These are phyloP conservation scores for Dryas iulia DNA, from an alignment of 1,140 invertebrate genomes.

Conservation along the genomic window DNA sequence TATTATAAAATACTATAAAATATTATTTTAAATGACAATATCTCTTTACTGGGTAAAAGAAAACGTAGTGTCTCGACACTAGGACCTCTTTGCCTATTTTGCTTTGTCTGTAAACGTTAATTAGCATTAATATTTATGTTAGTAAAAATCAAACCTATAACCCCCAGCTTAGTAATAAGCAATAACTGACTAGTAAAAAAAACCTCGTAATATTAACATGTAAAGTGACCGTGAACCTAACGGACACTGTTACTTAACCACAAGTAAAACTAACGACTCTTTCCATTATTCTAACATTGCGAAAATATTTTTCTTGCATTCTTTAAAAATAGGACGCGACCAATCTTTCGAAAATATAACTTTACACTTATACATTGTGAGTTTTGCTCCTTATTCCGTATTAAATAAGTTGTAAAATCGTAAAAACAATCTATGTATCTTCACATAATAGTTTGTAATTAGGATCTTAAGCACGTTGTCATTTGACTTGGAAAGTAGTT, in stretches of 20 bases:
- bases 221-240: slow-evolving; percentile 40
- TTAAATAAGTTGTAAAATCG: slow-evolving; percentile 21
- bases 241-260: slow-evolving; percentile 27
- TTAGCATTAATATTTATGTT: background rate
- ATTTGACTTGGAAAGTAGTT: slow-evolving; percentile 72
- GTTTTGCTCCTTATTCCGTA: slow-evolving; percentile 38
- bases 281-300: slow-evolving; percentile 14
- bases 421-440: background rate
- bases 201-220: too few species aligned
- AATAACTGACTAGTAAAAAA: too few species aligned
- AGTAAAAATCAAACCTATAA: background rate
- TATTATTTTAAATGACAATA: too few species aligned
- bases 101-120: too few species aligned
- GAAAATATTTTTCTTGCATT: slow-evolving; percentile 29
- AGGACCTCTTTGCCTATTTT: too few species aligned
- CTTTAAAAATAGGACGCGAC: slow-evolving; percentile 41
- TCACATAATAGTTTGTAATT: slow-evolving; percentile 61
- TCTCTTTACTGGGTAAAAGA: too few species aligned
- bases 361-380: background rate
- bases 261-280: background rate
- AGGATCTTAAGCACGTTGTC: slow-evolving; percentile 61
- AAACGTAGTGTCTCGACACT: too few species aligned
- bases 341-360: slow-evolving; percentile 43
- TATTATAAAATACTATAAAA: too few species aligned
- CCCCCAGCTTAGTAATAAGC: too few species aligned